Conservation (phyloP, 2,797 vertebrate genomes). For the Molossus molossus region DNA sequence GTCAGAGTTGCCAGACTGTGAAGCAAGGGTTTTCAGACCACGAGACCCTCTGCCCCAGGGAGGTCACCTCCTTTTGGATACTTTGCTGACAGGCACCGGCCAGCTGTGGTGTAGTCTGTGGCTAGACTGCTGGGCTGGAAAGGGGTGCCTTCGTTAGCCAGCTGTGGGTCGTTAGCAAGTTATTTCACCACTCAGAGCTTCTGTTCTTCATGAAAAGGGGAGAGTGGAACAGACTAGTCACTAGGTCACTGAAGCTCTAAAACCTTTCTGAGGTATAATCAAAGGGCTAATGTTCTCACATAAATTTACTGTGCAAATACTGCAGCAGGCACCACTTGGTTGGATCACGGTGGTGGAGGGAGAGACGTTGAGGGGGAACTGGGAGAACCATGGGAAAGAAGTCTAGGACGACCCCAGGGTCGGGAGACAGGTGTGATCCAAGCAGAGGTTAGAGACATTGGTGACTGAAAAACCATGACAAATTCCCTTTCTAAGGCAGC, state of each 20-base stretch:
- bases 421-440: too few relatives aligned
- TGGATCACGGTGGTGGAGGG: not conserved
- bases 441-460: not conserved
- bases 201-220: conserved; percentile 20
- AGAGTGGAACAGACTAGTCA: not conserved
- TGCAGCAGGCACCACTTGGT: not conserved
- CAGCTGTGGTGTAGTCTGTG: not conserved
- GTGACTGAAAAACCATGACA: not conserved
- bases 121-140: not conserved
- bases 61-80: conserved; percentile 18
- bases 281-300: not conserved
- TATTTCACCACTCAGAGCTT: not conserved
- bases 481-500: not conserved
- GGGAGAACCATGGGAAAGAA: not conserved
- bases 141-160: not conserved
- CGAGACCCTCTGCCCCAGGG: not conserved
- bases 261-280: not conserved
- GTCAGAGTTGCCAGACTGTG: not conserved
- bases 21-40: not conserved
- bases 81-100: not conserved
- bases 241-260: not conserved
- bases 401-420: not conserved
- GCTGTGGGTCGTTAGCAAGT: conserved; percentile 46
- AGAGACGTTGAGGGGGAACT: not conserved
- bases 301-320: not conserved